Base-by-base conservation (phyloP, 2,113 vertebrate species). In the Malurus cyaneus region DNA sequence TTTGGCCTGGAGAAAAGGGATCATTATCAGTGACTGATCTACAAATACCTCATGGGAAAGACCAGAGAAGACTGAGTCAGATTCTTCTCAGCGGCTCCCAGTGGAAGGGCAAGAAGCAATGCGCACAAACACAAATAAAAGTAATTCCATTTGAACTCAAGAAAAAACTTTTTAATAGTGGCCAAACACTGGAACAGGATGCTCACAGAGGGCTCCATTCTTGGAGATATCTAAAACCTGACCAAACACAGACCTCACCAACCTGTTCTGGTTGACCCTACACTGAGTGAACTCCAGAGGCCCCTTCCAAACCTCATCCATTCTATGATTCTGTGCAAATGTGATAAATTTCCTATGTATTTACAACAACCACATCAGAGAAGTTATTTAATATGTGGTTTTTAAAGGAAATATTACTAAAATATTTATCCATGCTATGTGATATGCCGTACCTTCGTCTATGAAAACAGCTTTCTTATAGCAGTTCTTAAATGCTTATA, bases 81-180 rank as follows among this genome's bases (percentile, higher is more conserved):
- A 67, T 41, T 74, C n/a, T 53, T 47, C 61, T 60, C 29, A 41
- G 25, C 13, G 17, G 47, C 26, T 20, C 17, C 39, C 41, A 76
- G 13, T 16, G 20, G 26, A 69, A 76, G 47, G 62, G 54, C 0
- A 9, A 74, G 29, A 61, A n/a, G 13, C 0, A 1, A 47, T 8
- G 6, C 39, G 41, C 41, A 54, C 44, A 72, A 77, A 67, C 36
- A 19, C 25, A 67, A 91, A 83, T 12, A 69, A 2, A 77, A 5
- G 20, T 32, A 77, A 89, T 50, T 44, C 17, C 4, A 76, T 28
- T 8, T 60, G 5, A 83, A 73, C 21, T 28, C 42, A 14, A 54
- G 42, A 24, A 82, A 28, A 72, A 34, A 6, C 2, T 7, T 65
- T 89, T 64, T 78, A 39, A 32, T 2, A 4, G 21, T 17, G 8